phyloP scores from a whole-genome alignment of 2,888 invertebrate species.

The Polymixis flavicincta region DNA sequence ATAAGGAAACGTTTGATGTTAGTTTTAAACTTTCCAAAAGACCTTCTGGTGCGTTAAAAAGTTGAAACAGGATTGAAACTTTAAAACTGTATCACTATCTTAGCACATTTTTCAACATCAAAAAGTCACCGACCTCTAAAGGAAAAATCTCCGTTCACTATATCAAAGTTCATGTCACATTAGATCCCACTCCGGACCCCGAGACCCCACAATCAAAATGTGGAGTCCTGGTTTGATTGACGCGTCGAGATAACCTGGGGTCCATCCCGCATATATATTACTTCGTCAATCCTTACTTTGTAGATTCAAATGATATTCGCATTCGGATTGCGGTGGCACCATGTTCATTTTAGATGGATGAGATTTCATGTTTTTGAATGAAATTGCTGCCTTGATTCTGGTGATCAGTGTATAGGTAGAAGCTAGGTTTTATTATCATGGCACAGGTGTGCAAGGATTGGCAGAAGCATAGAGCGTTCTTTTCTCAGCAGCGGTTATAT shows the following conservation, averaged over 20 bases:
- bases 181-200: constrained; percentile 25
- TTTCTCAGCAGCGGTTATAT: too few relatives aligned
- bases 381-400: constrained; percentile 1
- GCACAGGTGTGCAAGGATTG: too few relatives aligned
- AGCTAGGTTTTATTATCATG: not conserved
- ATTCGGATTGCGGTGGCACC: constrained; percentile 41
- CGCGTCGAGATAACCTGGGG: constrained; percentile 67
- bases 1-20: too few relatives aligned
- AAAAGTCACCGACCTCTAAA: not conserved
- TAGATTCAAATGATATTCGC: constrained; percentile 60
- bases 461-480: too few relatives aligned
- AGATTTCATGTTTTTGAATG: constrained; percentile 19
- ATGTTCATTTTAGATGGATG: constrained; percentile 23
- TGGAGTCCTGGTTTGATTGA: constrained; percentile 60
- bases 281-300: constrained; percentile 62
- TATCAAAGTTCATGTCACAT: constrained; percentile 45
- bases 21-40: too few relatives aligned
- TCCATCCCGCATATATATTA: constrained; percentile 73
- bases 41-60: not conserved
- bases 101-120: not conserved
- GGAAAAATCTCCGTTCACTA: constrained; percentile 11
- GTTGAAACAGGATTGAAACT: not conserved
- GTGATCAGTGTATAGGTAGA: not conserved
- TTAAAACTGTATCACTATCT: not conserved
- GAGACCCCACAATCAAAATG: constrained; percentile 32